phyloP scores from a whole-genome alignment of 2,888 invertebrate genomes.

The Rhagonycha lutea region DNA sequence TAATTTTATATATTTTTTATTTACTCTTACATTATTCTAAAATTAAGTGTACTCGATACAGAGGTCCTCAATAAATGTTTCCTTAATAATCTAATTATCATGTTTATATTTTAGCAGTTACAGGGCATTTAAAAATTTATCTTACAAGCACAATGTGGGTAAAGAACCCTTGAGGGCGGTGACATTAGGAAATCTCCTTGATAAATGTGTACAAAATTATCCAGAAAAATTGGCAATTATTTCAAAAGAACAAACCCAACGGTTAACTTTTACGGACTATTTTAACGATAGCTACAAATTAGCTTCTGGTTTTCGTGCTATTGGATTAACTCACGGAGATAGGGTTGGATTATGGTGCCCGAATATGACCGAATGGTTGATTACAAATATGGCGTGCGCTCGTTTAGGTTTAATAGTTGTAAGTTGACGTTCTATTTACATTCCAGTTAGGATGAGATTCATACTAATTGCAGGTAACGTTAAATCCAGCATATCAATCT shows the following conservation, averaged over 20 bases:
- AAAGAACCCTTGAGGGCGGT: conserved; percentile 57
- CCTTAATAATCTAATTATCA: not conserved
- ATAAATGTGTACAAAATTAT: conserved; percentile 58
- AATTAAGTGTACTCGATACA: not conserved
- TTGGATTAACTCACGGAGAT: conserved; percentile 75
- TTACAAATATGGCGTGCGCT: conserved; percentile 69
- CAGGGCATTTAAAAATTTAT: conserved; percentile 43
- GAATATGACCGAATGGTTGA: conserved; percentile 77
- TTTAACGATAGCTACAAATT: conserved; percentile 66
- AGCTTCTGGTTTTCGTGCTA: conserved; percentile 68
- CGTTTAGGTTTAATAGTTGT: conserved; percentile 75
- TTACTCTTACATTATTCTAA: too few species aligned
- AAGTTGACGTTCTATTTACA: conserved; percentile 34
- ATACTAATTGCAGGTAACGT: conserved; percentile 61
- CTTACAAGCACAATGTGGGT: conserved; percentile 60
- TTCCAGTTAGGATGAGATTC: too few species aligned
- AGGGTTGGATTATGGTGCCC: conserved; percentile 81
- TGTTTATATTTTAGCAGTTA: not conserved
- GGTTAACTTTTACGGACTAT: conserved; percentile 60
- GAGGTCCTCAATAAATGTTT: not conserved
- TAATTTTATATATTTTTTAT: not conserved
- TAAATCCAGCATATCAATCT: conserved; percentile 76
- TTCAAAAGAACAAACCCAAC: conserved; percentile 59
- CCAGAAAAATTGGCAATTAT: conserved; percentile 62
- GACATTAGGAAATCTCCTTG: conserved; percentile 64